phyloP scores from a whole-genome alignment of 2,797 vertebrate genomes.

The Enteromius fasciolatus region DNA sequence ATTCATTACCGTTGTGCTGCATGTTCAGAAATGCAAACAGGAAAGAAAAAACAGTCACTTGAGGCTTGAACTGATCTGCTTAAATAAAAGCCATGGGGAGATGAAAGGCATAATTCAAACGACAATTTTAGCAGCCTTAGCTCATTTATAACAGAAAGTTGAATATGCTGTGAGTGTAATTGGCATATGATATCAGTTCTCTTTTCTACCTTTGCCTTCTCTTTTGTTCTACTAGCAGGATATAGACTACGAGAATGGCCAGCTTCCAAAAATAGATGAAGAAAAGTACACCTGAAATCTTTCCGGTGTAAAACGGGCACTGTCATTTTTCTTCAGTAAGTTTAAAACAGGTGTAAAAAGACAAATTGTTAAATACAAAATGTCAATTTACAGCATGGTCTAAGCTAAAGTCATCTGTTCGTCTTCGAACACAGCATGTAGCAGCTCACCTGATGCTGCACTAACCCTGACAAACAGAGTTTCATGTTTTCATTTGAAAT shows the following conservation, averaged over 20 bases:
- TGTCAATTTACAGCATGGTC: background rate
- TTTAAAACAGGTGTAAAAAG: constrained; percentile 13
- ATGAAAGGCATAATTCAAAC: constrained; percentile 84
- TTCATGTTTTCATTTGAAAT: background rate
- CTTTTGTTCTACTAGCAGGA: constrained; percentile 75
- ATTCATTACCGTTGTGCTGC: constrained; percentile 81
- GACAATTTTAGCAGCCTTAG: constrained; percentile 83
- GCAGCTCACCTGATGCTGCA: background rate
- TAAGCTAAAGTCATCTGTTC: background rate
- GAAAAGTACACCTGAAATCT: constrained; percentile 9
- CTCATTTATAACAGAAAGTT: constrained; percentile 79
- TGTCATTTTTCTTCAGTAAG: background rate
- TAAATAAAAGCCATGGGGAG: constrained; percentile 79
- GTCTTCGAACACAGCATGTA: background rate
- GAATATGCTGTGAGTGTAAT: constrained; percentile 75
- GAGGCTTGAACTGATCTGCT: constrained; percentile 62
- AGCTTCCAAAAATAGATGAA: constrained; percentile 13
- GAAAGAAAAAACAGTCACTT: constrained; percentile 48
- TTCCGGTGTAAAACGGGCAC: constrained; percentile 10
- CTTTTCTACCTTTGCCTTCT: constrained; percentile 40
- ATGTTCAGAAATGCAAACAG: constrained; percentile 83
- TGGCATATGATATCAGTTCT: constrained; percentile 70
- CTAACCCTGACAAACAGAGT: background rate
- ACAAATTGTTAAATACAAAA: constrained; percentile 1
- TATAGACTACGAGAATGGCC: constrained; percentile 57